Conservation (phyloP, 1,140 invertebrate species). For the Lepidurus arcticus region DNA sequence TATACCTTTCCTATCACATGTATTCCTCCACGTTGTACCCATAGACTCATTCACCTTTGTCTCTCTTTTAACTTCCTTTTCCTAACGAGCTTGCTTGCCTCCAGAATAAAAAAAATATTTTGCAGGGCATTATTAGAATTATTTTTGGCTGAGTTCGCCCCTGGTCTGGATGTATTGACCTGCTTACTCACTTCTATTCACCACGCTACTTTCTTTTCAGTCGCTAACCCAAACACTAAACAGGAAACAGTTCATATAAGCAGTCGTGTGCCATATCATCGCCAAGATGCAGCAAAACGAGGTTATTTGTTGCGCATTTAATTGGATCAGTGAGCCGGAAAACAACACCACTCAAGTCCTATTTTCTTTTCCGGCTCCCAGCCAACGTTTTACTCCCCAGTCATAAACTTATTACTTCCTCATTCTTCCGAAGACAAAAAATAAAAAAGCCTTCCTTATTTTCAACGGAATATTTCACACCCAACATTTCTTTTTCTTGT, state of each 20-base stretch:
- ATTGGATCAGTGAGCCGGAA: conserved; percentile 13
- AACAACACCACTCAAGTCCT: background rate
- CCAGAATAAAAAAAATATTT: background rate
- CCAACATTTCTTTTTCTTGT: background rate
- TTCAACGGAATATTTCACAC: background rate
- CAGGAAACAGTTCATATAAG: background rate
- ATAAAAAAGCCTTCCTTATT: too few species aligned
- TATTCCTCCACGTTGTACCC: background rate
- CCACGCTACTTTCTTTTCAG: background rate
- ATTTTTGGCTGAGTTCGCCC: background rate
- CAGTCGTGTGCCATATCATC: background rate
- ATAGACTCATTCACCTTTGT: background rate
- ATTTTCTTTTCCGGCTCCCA: background rate
- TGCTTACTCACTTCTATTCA: background rate
- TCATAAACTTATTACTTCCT: conserved; percentile 9
- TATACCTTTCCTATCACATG: background rate
- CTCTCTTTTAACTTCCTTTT: background rate
- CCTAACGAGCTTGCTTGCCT: background rate
- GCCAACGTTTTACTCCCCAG: background rate
- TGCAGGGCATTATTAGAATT: background rate
- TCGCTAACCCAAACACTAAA: background rate
- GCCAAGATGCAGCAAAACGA: background rate
- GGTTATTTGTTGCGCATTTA: background rate
- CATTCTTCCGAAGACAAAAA: background rate
- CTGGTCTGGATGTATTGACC: conserved; percentile 4